These are phyloP conservation scores for Natrix natrix DNA, from an alignment of 2,797 vertebrate species.

Conservation along the genomic window DNA sequence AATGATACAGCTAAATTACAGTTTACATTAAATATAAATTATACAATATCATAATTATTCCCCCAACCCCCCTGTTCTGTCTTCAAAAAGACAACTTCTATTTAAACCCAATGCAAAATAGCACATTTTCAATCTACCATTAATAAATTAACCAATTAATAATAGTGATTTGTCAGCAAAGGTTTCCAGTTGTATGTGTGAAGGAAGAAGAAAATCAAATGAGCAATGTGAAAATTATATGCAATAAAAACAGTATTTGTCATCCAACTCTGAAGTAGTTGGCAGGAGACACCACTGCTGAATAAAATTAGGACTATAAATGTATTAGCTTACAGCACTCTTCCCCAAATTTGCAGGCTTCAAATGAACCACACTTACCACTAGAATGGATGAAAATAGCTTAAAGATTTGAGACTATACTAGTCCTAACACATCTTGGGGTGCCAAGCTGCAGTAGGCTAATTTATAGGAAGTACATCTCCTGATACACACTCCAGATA, in stretches of 20 bases:
- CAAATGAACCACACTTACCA: background rate
- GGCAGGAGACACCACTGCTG: background rate
- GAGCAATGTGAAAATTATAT: background rate
- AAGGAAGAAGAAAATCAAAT: background rate
- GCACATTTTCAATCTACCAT: background rate
- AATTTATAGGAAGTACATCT: background rate
- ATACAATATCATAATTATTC: background rate
- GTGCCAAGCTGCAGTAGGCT: background rate
- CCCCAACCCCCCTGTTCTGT: too few relatives aligned
- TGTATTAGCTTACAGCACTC: background rate
- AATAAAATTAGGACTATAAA: background rate
- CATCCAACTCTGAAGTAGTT: background rate
- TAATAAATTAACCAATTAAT: constrained; percentile 9
- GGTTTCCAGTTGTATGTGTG: background rate
- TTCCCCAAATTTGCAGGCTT: background rate
- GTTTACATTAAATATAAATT: constrained; percentile 3
- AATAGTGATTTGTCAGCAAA: background rate
- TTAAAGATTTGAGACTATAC: background rate
- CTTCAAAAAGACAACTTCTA: background rate
- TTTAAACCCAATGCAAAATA: background rate
- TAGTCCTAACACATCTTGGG: background rate
- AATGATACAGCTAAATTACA: constrained; percentile 1
- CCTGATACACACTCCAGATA: background rate
- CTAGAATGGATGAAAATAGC: background rate
- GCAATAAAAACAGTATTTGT: background rate